Percentiles rank a stretch among this genome's conserved stretches.
Conservation (phyloP, 2,888 invertebrate genomes). For the Dione juno region DNA sequence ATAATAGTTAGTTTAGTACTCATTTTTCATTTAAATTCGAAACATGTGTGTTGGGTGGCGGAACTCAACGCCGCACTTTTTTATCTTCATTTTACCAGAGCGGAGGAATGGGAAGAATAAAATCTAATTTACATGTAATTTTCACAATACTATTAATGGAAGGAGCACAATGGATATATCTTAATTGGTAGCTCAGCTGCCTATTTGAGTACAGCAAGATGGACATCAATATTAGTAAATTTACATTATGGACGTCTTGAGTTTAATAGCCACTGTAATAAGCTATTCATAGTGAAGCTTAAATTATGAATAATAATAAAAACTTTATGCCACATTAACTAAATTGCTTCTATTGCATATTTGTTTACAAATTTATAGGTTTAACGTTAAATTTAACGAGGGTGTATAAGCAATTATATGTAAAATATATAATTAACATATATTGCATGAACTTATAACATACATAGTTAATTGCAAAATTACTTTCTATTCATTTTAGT, state of each 20-base stretch:
- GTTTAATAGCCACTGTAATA: conserved; percentile 16
- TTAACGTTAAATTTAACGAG: conserved; percentile 5
- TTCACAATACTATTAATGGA: neutral
- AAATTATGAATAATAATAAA: conserved; percentile 20
- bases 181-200: neutral
- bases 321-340: conserved; percentile 14
- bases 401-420: neutral
- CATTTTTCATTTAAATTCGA: no score
- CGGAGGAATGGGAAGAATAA: no score
- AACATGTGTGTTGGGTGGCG: no score
- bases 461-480: neutral
- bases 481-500: neutral
- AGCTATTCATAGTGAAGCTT: conserved; percentile 9
- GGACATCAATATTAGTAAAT: conserved; percentile 11
- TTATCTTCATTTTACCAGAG: no score
- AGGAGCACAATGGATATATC: neutral
- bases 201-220: conserved; percentile 2
- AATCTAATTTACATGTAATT: neutral
- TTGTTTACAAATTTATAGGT: conserved; percentile 5
- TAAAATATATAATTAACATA: neutral
- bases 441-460: neutral
- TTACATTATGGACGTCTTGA: conserved; percentile 16
- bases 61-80: no score
- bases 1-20: no score
- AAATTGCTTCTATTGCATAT: neutral